Percentiles rank a stretch among this genome's conserved stretches.
Conservation (phyloP, 2,888 invertebrate species). For the Theretra japonica region DNA sequence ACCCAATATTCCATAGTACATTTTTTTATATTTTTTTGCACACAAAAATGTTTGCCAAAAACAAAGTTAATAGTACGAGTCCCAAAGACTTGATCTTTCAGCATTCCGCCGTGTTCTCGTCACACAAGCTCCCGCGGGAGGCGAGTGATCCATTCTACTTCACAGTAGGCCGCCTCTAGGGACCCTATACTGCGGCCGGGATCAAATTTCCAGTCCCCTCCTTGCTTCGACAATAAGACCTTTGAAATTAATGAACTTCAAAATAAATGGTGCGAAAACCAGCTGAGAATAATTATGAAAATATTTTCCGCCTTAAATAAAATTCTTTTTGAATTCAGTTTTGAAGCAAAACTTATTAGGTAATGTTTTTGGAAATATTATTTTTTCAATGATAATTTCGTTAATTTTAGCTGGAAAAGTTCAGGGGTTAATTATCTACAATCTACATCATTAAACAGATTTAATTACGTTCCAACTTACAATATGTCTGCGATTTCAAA, state of each 20-base stretch:
- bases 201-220: slow-evolving; percentile 29
- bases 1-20: too few relatives aligned
- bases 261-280: background rate
- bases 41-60: too few relatives aligned
- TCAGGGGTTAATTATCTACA: too few relatives aligned
- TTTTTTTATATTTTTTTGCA: too few relatives aligned
- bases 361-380: background rate
- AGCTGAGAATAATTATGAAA: background rate
- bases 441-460: too few relatives aligned
- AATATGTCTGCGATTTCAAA: too few relatives aligned
- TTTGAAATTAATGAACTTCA: slow-evolving; percentile 5
- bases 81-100: slow-evolving; percentile 5
- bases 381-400: too few relatives aligned
- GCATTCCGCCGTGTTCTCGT: slow-evolving; percentile 34
- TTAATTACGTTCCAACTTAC: too few relatives aligned
- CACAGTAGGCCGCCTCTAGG: slow-evolving; percentile 15
- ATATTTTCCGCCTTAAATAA: background rate
- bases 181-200: slow-evolving; percentile 22
- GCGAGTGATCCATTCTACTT: slow-evolving; percentile 40
- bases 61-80: slow-evolving; percentile 1
- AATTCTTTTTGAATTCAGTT: too few relatives aligned
- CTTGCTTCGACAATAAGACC: background rate
- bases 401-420: too few relatives aligned
- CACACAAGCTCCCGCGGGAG: slow-evolving; percentile 34
- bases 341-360: too few relatives aligned